Evolutionary conservation across 2,888 invertebrate species (phyloP).

Genomic region (Spodoptera littoralis): DNA sequence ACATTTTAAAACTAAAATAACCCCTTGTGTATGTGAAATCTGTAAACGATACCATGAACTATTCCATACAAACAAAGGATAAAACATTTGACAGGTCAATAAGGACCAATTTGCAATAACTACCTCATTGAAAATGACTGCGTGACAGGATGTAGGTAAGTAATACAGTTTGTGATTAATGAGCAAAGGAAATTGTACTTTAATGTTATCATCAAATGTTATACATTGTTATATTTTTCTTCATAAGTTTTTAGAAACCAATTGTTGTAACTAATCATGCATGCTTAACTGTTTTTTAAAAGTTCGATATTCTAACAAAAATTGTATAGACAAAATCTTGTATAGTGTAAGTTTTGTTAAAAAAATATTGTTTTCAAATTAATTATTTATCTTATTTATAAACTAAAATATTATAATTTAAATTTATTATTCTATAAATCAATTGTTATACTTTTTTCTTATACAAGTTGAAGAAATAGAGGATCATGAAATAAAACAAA

Average conservation of each 20-base stretch:
- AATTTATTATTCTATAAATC: constrained; percentile 37
- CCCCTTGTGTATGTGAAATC: constrained; percentile 80
- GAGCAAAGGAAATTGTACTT: no score
- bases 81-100: background rate
- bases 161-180: no score
- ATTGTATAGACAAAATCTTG: constrained; percentile 50
- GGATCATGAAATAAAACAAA: constrained; percentile 72
- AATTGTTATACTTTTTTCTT: constrained; percentile 52
- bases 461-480: constrained; percentile 25
- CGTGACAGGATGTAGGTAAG: no score
- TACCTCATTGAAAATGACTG: no score
- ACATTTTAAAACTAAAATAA: constrained; percentile 38
- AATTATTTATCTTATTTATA: constrained; percentile 53
- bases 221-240: no score
- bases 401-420: constrained; percentile 42
- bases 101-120: constrained; percentile 6
- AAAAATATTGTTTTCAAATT: constrained; percentile 54
- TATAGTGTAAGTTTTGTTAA: constrained; percentile 44
- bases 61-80: constrained; percentile 67
- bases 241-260: no score
- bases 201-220: no score
- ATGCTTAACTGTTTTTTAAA: no score
- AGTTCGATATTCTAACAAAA: constrained; percentile 13
- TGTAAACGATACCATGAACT: constrained; percentile 80
- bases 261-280: no score